Evolutionary conservation across 2,888 invertebrate species (phyloP), one percentile per base, ranked within the genome.

Genomic region (Schizotus pectinicornis): DNA sequence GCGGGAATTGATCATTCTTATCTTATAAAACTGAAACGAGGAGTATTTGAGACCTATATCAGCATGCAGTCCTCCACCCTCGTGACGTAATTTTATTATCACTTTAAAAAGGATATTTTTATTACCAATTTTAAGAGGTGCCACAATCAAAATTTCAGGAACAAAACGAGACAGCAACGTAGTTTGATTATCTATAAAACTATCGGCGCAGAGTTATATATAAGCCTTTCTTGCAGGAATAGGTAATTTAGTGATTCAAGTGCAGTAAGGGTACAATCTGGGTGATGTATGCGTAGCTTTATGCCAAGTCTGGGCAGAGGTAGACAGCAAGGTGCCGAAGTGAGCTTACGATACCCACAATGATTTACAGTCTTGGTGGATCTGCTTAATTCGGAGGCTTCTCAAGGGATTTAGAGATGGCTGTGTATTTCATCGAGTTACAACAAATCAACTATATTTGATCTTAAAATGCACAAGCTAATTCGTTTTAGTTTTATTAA

Each of bases 371-470:
- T 69, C 65, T 61, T 65, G 62, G 66, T 68, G 66, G 67, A 71
- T 72, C 68, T 72, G 69, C 65, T 73, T 73, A 72, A 73, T 73
- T 73, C 73, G 63, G 64, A 63, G 69, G 69, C 67, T 70, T 72
- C 72, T 64, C 63, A 42, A 58, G 70, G 70, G 69, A 72, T 67
- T 63, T 63, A 65, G 60, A 56, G 63, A 63, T 52, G 63, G 60
- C 62, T 63, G 51, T 38, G 37, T 42, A 33, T 61, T 61, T 61
- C 57, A 54, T 54, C 60, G 45, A 34, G 48, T 39, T 45, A 51
- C 49, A 41, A 59, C 59, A 59, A 59, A 59, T 59, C 51, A 59
- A 42, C 38, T 51, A 50, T 43, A 50, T 32, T 46, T 50, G 31
- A 31, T 39, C 13, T 2, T 34, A 45, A 50, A 38, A 46, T 49